Percentiles rank a stretch among this genome's conserved stretches.
Conservation (phyloP, 2,797 vertebrate genomes). For the Borostomias antarcticus region DNA sequence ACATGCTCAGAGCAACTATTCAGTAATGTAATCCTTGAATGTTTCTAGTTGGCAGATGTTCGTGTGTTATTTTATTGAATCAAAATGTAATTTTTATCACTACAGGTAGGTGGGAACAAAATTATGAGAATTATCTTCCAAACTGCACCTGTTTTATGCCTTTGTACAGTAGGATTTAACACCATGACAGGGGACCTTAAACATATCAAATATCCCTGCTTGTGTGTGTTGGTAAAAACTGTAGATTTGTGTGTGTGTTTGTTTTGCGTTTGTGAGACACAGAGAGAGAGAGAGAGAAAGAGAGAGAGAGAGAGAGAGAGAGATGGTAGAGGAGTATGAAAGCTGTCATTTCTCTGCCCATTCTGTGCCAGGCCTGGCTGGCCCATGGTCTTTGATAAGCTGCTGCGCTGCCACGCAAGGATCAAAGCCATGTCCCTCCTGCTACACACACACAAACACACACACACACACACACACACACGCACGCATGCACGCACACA, state of each 20-base stretch:
- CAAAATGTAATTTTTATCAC: too few species aligned
- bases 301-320: neutral
- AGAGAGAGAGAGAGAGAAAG: neutral
- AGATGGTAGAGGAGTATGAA: slow-evolving; percentile 34
- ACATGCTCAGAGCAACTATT: neutral
- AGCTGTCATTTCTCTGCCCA: slow-evolving; percentile 36
- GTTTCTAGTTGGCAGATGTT: too few species aligned
- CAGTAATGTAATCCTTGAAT: too few species aligned
- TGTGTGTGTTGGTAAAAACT: slow-evolving; percentile 24
- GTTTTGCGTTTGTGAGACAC: too few species aligned
- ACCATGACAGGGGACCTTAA: neutral
- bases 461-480: too few species aligned
- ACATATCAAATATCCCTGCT: neutral
- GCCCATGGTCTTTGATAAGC: slow-evolving; percentile 31
- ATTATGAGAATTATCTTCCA: too few species aligned
- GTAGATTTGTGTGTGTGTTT: slow-evolving; percentile 26
- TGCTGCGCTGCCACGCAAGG: slow-evolving; percentile 10
- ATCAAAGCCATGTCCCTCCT: slow-evolving; percentile 25
- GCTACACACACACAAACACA: too few species aligned
- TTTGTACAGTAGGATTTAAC: too few species aligned
- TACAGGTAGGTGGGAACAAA: too few species aligned
- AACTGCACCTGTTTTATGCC: too few species aligned
- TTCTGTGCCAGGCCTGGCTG: slow-evolving; percentile 3
- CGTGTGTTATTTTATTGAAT: too few species aligned
- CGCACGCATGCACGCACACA: too few species aligned